phyloP scores from a whole-genome alignment of 2,113 vertebrate genomes.

The Bubalus kerabau region DNA sequence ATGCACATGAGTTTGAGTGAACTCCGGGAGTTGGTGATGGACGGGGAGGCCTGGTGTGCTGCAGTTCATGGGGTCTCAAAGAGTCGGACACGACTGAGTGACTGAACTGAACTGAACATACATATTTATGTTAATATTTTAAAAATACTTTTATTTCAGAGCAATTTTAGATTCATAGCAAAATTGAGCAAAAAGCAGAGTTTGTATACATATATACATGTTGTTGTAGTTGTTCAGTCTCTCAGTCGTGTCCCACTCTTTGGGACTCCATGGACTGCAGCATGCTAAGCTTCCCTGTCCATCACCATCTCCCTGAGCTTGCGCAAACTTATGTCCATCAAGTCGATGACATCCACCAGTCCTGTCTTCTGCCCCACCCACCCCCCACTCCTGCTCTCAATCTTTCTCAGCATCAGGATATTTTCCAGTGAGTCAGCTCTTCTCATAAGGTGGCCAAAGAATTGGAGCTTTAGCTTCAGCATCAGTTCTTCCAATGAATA shows the following conservation, averaged over 20 bases:
- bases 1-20: no score
- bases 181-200: neutral
- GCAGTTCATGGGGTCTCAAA: accelerated
- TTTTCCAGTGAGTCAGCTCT: neutral
- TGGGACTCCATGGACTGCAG: neutral
- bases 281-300: neutral
- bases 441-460: neutral
- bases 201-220: neutral
- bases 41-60: no score
- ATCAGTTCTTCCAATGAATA: neutral
- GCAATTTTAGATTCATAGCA: neutral
- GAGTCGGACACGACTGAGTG: accelerated
- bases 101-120: no score
- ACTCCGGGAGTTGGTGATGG: no score
- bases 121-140: neutral
- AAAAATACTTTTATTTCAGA: neutral
- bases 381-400: neutral
- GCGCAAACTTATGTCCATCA: neutral
- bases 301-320: neutral
- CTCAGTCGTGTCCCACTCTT: neutral
- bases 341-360: neutral
- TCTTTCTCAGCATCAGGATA: neutral
- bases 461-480: neutral
- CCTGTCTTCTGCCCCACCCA: neutral
- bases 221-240: neutral